These are phyloP conservation scores for Liasis olivaceus DNA, from an alignment of 2,797 vertebrate genomes.

Conservation along the genomic window DNA sequence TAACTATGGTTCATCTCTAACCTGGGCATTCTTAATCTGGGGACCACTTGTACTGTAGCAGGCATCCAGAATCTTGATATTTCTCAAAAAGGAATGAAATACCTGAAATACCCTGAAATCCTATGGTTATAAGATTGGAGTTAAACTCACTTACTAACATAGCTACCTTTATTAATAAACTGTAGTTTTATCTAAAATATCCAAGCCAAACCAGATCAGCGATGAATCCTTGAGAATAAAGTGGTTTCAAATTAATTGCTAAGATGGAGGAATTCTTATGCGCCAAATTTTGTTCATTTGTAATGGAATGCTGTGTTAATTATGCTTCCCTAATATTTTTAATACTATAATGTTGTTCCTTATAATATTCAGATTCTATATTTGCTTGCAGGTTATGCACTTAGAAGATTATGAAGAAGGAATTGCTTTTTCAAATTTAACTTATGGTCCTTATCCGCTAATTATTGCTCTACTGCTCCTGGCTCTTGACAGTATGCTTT, in stretches of 20 bases:
- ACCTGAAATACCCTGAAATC: too few relatives aligned
- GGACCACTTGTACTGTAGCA: too few relatives aligned
- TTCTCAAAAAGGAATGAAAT: too few relatives aligned
- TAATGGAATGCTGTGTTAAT: not conserved
- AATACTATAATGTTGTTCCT: not conserved
- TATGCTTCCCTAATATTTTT: not conserved
- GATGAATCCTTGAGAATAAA: not conserved
- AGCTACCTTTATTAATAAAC: not conserved
- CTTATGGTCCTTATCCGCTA: slow-evolving; percentile 87
- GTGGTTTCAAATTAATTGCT: not conserved
- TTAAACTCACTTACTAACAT: too few relatives aligned
- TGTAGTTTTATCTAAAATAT: not conserved
- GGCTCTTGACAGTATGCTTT: slow-evolving; percentile 87
- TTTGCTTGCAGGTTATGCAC: slow-evolving; percentile 85
- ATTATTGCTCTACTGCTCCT: slow-evolving; percentile 85
- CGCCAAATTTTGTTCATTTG: not conserved
- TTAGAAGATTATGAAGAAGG: slow-evolving; percentile 92
- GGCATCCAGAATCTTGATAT: too few relatives aligned
- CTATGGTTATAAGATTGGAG: too few relatives aligned
- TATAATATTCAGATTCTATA: not conserved
- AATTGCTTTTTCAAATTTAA: slow-evolving; percentile 84
- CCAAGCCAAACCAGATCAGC: not conserved
- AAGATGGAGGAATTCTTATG: not conserved
- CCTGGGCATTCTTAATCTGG: too few relatives aligned
- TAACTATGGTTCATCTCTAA: too few relatives aligned